Conservation (phyloP, 2,888 invertebrate genomes). For the Ischnus inquisitorius region DNA sequence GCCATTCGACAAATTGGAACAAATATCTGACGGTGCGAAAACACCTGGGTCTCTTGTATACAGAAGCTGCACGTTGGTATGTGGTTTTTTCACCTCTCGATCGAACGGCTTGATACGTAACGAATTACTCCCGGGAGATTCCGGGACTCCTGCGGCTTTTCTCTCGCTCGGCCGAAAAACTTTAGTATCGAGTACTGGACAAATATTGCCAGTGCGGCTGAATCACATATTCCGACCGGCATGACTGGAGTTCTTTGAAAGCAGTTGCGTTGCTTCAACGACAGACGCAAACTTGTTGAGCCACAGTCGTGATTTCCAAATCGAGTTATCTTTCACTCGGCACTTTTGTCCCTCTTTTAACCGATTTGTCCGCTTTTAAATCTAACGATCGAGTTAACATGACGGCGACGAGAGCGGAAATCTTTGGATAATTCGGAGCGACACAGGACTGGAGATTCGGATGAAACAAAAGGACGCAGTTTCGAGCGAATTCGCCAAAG, state of each 20-base stretch:
- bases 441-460: not conserved
- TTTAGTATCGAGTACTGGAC: constrained; percentile 59
- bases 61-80: not conserved
- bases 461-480: not conserved
- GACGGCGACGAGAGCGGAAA: not conserved
- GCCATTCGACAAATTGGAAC: not conserved
- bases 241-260: constrained; percentile 26
- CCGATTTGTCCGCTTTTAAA: not conserved
- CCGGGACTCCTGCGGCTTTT: constrained; percentile 39
- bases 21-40: not conserved
- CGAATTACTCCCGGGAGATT: constrained; percentile 53
- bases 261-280: constrained; percentile 58
- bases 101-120: constrained; percentile 42
- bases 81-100: constrained; percentile 32
- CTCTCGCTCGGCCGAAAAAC: constrained; percentile 28
- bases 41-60: not conserved
- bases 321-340: constrained; percentile 62
- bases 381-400: not conserved
- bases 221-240: constrained; percentile 58
- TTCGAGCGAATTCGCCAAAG: not conserved
- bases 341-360: constrained; percentile 26
- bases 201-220: constrained; percentile 61
- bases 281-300: constrained; percentile 50
- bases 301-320: constrained; percentile 45
- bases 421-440: not conserved